A percentile compares a stretch with the other conserved stretches of the same genome.
phyloP scores from a whole-genome alignment of 2,888 invertebrate genomes.

The Agrilus mali region DNA sequence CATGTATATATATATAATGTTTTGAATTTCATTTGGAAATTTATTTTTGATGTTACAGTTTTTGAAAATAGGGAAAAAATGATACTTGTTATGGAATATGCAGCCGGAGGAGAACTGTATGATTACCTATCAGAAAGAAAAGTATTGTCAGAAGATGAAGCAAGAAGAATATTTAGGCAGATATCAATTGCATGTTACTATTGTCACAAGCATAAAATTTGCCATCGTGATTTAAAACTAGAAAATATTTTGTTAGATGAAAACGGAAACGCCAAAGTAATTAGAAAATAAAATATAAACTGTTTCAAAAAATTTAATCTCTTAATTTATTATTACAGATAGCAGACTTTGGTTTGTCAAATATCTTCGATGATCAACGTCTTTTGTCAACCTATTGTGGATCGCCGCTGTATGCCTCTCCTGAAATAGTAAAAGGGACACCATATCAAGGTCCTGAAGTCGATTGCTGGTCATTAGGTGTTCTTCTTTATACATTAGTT shows the following conservation, averaged over 20 bases:
- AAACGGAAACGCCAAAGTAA: constrained; percentile 85
- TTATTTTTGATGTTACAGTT: constrained; percentile 45
- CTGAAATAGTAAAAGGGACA: constrained; percentile 93
- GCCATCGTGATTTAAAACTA: constrained; percentile 89
- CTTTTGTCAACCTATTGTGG: constrained; percentile 89
- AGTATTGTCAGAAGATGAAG: constrained; percentile 83
- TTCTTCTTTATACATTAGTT: constrained; percentile 91
- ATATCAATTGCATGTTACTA: constrained; percentile 95
- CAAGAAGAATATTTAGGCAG: constrained; percentile 88
- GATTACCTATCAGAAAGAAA: constrained; percentile 90
- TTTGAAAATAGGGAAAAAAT: constrained; percentile 99
- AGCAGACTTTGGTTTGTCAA: constrained; percentile 97
- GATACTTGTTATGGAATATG: constrained; percentile 99
- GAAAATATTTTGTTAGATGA: constrained; percentile 91
- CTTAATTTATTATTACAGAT: constrained; percentile 46
- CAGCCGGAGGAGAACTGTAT: constrained; percentile 95
- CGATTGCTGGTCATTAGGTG: constrained; percentile 90
- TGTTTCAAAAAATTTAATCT: neutral
- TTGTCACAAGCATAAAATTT: constrained; percentile 96
- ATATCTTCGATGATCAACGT: constrained; percentile 84
- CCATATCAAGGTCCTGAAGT: constrained; percentile 97
- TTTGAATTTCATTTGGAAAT: constrained; percentile 1
- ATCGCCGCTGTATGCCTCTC: constrained; percentile 91
- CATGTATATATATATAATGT: too few relatives aligned
- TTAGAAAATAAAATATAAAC: constrained; percentile 9